Base-by-base conservation (phyloP, 1,140 invertebrate genomes). In the Reticulitermes speratus region DNA sequence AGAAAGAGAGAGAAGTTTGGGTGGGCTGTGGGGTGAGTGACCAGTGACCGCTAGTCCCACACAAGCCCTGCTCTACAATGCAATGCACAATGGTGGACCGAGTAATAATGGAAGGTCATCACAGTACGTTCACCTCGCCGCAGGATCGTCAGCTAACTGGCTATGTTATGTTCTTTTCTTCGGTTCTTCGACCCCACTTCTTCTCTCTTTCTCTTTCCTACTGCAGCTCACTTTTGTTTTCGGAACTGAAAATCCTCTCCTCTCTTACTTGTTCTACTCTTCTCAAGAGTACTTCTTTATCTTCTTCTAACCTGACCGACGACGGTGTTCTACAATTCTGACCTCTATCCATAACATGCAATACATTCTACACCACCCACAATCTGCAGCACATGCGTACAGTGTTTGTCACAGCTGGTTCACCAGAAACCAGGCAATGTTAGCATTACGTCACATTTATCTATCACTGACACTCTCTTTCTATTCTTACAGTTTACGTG, bases 251-350 rank as follows among this genome's bases (percentile, higher is more conserved):
- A 91, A 90, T 90, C 89, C 90, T 90, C 91, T 91, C 90, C 91
- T 91, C 91, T 91, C 25, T 14, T 75, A 75, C n/a, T 75, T 75
- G n/a, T n/a, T 65, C 59, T 21, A 75, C 25, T 75, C 25, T 75
- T 75, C 65, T 75, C 25, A 91, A 91, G 90, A 90, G 91, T 90
- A 90, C 90, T 90, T 90, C 90, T 90, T 90, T 89, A 88, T 96
- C 88, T 96, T 93, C 81, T 96, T 93, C 92, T 96, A 96, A 92
- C 96, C 96, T 85, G 96, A 96, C 96, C 96, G 93, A 85, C 92
- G 93, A 92, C 91, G 91, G 94, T 21, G 45, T 23, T 83, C 44
- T 45, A 83, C 45, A 83, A 52, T 44, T 83, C 83, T 45, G 83
- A 83, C 45, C 45, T 83, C 44, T 83, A 45, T 45, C 45, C 32